phyloP scores from a whole-genome alignment of 2,888 invertebrate genomes.

The Phalangium opilio region DNA sequence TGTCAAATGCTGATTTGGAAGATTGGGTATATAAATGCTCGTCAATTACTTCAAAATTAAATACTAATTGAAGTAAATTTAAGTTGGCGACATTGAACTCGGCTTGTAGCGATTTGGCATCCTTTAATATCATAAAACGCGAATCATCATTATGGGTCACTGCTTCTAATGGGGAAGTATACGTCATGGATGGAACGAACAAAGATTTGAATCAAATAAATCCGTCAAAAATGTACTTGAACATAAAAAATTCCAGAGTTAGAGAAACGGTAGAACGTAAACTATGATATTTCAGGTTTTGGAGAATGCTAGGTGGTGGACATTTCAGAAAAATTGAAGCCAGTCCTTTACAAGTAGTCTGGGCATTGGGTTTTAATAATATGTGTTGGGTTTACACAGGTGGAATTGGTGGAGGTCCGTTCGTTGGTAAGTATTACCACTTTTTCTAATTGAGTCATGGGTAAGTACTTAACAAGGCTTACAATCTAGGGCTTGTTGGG shows the following conservation, averaged over 20 bases:
- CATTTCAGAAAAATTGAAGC: constrained; percentile 64
- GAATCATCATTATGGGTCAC: constrained; percentile 60
- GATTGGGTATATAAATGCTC: constrained; percentile 45
- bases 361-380: constrained; percentile 77
- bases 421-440: constrained; percentile 42
- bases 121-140: constrained; percentile 51
- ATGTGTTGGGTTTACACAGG: constrained; percentile 79
- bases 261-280: too few species aligned
- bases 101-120: constrained; percentile 58
- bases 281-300: constrained; percentile 58
- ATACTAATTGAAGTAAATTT: constrained; percentile 2
- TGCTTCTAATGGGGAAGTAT: constrained; percentile 61
- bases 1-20: constrained; percentile 67
- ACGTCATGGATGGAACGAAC: constrained; percentile 57
- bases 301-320: constrained; percentile 76
- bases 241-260: too few species aligned
- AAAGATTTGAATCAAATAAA: neutral
- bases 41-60: neutral
- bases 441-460: neutral
- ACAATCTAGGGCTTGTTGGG: constrained; percentile 8
- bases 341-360: constrained; percentile 61
- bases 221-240: neutral
- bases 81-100: constrained; percentile 23
- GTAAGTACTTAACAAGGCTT: neutral
- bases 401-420: constrained; percentile 69